A percentile compares a stretch with the other conserved stretches of the same genome.
phyloP scores from a whole-genome alignment of 1,140 invertebrate genomes.

The Hetaerina americana region DNA sequence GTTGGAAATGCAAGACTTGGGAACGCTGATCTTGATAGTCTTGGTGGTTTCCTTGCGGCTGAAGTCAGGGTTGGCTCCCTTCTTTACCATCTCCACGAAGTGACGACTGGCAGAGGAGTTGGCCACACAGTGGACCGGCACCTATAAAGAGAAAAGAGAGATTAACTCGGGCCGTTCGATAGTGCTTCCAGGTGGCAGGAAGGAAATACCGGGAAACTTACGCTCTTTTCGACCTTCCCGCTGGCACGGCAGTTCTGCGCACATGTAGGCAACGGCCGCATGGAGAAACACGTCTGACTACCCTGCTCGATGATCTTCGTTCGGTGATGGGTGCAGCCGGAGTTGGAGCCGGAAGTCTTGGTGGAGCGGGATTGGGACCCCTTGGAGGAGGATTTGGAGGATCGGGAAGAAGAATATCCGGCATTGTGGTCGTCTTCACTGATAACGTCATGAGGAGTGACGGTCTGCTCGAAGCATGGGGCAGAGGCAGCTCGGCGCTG shows the following conservation, averaged over 20 bases:
- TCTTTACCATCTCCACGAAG: slow-evolving; percentile 35
- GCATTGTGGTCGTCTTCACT: slow-evolving; percentile 17
- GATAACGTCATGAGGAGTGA: slow-evolving; percentile 32
- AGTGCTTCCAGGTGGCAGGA: neutral
- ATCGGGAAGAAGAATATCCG: slow-evolving; percentile 13
- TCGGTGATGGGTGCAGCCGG: slow-evolving; percentile 22
- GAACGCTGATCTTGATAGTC: slow-evolving; percentile 16
- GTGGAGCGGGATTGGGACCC: slow-evolving; percentile 8
- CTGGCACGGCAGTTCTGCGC: slow-evolving; percentile 24
- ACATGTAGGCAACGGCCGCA: slow-evolving; percentile 35
- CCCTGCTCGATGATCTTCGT: slow-evolving; percentile 34
- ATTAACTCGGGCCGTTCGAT: neutral
- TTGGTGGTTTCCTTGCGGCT: slow-evolving; percentile 21
- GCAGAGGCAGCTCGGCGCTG: slow-evolving; percentile 22
- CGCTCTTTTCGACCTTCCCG: slow-evolving; percentile 21
- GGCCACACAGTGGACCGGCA: slow-evolving; percentile 37
- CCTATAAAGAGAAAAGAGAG: slow-evolving; percentile 8
- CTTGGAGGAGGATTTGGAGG: slow-evolving; percentile 16
- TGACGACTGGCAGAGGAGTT: slow-evolving; percentile 26
- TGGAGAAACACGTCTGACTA: slow-evolving; percentile 39
- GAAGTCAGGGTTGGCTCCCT: slow-evolving; percentile 41
- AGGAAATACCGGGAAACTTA: neutral
- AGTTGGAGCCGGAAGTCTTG: slow-evolving; percentile 10
- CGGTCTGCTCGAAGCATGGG: slow-evolving; percentile 26
- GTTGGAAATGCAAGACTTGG: slow-evolving; percentile 16